Base-by-base conservation (phyloP, 2,888 invertebrate species). In the Eupithecia abbreviata region DNA sequence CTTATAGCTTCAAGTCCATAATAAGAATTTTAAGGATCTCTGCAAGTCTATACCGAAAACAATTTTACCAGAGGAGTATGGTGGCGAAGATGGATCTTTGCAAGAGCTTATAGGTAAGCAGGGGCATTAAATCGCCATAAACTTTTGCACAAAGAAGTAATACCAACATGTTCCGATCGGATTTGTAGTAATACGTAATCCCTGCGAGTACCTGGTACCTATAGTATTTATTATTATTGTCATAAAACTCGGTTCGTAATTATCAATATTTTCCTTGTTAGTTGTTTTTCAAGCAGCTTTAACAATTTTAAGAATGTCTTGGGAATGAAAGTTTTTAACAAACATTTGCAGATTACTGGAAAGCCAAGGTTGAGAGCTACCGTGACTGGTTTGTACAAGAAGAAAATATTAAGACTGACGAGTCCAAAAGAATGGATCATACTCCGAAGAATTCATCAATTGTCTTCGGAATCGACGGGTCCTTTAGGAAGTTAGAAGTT, bases 11-110 rank as follows among this genome's bases (percentile, higher is more conserved):
- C 89, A 90, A 78, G 91, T 96, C 2, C 95, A 96, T 82, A 93
- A 90, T 77, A 88, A 92, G 71, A 90, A 95, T 82, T 90, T 94
- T 82, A 91, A 93, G 12, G 89, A 90, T 9, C 86, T 96, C 70
- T 93, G 95, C 83, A 90, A 95, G 82, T 80, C 89, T 45, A 89
- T 96, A 79, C 96, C 96, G 0, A 92, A 93, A 79, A 85, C 89
- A 10, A 85, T 95, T 72, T 85, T 96, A 13, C 96, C 96, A 0
- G 86, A 87, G 13, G 96, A 96, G 85, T 96, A 96, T 81, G 96
- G 96, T 18, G 96, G 96, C 0, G 92, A 93, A 55, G 95, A 93
- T 76, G 95, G 95, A 10, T 86, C 93, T 42, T 74, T 96, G 58
- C 88, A 93, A 80, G 93, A 95, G 80, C 84, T 96, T 69, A 92